These are phyloP conservation scores for Corbicula japonica DNA, from an alignment of 2,888 invertebrate genomes.

Conservation along the genomic window DNA sequence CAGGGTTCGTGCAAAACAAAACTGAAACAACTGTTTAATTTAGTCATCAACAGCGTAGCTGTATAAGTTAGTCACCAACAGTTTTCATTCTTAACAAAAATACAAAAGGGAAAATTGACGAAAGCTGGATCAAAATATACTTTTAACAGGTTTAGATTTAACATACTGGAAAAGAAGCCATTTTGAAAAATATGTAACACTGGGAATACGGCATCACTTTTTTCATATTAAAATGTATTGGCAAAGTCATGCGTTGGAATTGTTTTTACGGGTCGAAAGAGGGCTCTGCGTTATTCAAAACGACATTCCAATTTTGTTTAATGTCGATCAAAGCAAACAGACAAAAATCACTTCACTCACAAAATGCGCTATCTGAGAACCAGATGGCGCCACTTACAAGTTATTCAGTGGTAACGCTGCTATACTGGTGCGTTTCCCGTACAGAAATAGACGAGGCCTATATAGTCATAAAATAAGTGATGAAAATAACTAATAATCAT, in stretches of 20 bases:
- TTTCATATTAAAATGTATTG: not conserved
- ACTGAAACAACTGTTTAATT: too few relatives aligned
- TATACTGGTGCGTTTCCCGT: conserved; percentile 54
- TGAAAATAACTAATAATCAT: too few relatives aligned
- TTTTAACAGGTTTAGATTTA: too few relatives aligned
- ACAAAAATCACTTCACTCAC: conserved; percentile 12
- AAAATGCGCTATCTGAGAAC: not conserved
- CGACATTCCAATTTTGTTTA: not conserved
- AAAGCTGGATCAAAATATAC: too few relatives aligned
- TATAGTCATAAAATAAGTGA: not conserved
- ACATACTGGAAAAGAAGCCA: too few relatives aligned
- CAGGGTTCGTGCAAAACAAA: too few relatives aligned
- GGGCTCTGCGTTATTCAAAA: not conserved
- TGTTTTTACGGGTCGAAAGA: not conserved
- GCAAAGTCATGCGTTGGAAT: conserved; percentile 1
- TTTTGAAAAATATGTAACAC: too few relatives aligned
- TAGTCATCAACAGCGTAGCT: too few relatives aligned
- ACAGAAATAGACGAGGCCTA: conserved; percentile 47
- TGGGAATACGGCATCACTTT: too few relatives aligned
- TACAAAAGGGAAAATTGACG: too few relatives aligned
- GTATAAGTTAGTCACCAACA: too few relatives aligned
- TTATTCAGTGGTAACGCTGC: conserved; percentile 42
- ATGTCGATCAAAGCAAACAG: conserved; percentile 25
- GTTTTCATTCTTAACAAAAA: too few relatives aligned
- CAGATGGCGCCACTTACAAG: conserved; percentile 48